Evolutionary conservation across 2,888 invertebrate species (phyloP), one percentile per base, ranked within the genome.

Genomic region (Hypomecis punctinalis): DNA sequence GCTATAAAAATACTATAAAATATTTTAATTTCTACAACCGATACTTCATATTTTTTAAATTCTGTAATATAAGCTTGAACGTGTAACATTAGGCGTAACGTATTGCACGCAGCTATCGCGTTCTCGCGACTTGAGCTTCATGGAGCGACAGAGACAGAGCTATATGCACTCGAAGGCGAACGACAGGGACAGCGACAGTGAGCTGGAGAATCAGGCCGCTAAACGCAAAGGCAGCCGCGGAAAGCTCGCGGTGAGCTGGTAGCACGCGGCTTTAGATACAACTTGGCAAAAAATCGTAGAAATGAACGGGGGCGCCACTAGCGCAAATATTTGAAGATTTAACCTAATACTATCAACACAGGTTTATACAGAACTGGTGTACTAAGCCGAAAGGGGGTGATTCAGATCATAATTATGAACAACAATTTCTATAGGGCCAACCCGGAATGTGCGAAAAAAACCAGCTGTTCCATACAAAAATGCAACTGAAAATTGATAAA

Each of bases 131-230:
- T 77, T 93, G 88, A 90, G 88, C 88, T 93, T 83, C 91, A 88
- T 90, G 88, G 92, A 93, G 86, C 83, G 93, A 84, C 89, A 91
- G 80, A 89, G 92, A 86, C 91, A 91, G 85, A 90, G 86, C 87
- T 93, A 93, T 90, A 91, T 92, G 79, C 87, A 85, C 78, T 86
- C 90, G 78, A 93, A 93, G 91, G 89, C 86, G 84, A 86, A 89
- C 84, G 93, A 93, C 82, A 88, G 93, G 76, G 96, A 98, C 82
- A 98, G 98, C 88, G 98, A 99, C 93, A 98, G 98, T 86, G 99
- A 99, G 90, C 96, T 95, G 88, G 94, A 95, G 91, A 88, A 87
- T 89, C 85, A 90, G 71, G 77, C 88, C 74, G 83, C 88, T 77
- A 93, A 93, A 78, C 89, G 93, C 84, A 93, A 93, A 83, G 90